Base-by-base conservation (phyloP, 2,113 vertebrate species). In the Rhinolophus ferrumequinum region DNA sequence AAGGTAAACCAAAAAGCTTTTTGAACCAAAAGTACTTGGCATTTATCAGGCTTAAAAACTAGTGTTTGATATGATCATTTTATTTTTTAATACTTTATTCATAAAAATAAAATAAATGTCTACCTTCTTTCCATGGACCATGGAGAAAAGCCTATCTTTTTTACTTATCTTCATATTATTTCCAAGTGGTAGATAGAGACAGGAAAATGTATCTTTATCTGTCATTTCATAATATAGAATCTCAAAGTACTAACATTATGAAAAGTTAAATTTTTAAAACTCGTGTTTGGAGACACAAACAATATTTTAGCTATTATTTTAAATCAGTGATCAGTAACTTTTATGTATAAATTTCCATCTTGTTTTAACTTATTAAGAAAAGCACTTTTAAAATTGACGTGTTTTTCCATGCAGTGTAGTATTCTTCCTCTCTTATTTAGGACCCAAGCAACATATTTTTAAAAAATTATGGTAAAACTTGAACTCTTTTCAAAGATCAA, bases 1-100 rank as follows among this genome's bases (percentile, higher is more conserved):
- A 98, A 99, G 98, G 47, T 64, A 14, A 73, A 92, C 77, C 41
- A 44, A 44, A 44, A 44, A 44, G 6, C n/a, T 88, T 91, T 50
- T 30, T 76, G 6, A 35, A 44, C 50, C n/a, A 54, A 94, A 96
- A 92, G 10, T 84, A 67, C 8, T 52, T 96, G 44, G 44, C 3
- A 69, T 95, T 90, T 95, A 38, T 90, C 83, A 94, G 50, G 8
- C 80, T 47, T 95, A 44, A 95, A 73, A 72, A 38, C 41, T 92
- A 60, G 24, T 73, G 76, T 90, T 88, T 58, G 6, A 77, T n/a
- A 8, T 93, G 38, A 73, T 82, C 2, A 28, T 76, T 35, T 44
- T 92, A 44, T 72, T 96, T 90, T 50, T 79, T 50, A 41, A 50
- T 66, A 73, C 41, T 85, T 94, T 96, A 52, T 44, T 96, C 47